Conservation (phyloP, 2,797 vertebrate genomes). For the Hypotaenidia okinawae region DNA sequence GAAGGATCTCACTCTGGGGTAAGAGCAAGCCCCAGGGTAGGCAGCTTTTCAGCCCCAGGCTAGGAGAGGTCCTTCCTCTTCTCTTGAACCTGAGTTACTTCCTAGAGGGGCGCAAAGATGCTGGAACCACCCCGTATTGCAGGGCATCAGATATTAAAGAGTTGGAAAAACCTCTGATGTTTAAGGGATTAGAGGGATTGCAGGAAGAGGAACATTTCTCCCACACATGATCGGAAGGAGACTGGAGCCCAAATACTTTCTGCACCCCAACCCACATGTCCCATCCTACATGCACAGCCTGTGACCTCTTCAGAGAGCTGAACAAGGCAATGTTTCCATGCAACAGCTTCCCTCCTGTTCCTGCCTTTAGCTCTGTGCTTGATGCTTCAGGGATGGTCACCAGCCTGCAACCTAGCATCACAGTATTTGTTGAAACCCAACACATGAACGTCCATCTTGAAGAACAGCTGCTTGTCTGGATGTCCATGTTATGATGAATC, state of each 20-base stretch:
- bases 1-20: neutral
- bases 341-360: neutral
- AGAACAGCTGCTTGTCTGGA: neutral
- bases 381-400: neutral
- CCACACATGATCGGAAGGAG: neutral
- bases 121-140: neutral
- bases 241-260: neutral
- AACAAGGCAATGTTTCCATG: neutral
- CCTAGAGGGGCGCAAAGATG: accelerated
- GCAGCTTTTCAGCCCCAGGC: neutral
- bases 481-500: neutral
- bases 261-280: neutral
- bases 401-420: neutral
- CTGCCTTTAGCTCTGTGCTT: neutral
- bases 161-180: neutral
- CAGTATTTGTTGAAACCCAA: neutral
- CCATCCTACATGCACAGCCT: neutral
- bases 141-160: neutral
- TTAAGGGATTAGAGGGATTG: neutral
- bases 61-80: neutral
- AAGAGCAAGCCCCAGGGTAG: neutral
- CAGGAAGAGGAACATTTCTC: neutral
- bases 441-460: neutral
- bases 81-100: neutral
- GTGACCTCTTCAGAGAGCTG: neutral